Base-by-base conservation (phyloP, 2,113 vertebrate species). In the Saguinus midas region DNA sequence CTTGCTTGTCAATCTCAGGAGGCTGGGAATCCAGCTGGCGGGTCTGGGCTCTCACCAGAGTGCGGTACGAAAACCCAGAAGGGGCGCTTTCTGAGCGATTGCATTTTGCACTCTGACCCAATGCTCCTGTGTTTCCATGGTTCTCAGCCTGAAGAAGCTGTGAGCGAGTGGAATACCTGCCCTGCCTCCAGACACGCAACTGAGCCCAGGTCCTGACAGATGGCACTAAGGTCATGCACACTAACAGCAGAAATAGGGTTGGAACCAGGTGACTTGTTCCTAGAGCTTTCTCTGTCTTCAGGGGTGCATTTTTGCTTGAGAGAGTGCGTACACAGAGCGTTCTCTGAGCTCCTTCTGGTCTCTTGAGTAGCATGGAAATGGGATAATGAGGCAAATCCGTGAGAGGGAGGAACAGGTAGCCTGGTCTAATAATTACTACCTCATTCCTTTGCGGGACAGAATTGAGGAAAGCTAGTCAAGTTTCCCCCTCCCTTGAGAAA, bases 121-220 rank as follows among this genome's bases (percentile, higher is more conserved):
- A 37, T 0, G 0, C 11, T 16, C 23, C 17, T 2, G 1, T 8
- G 6, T 80, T 45, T 21, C 68, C 4, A 0, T 32, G 82, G 73
- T n/a, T 61, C 25, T 52, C 3, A 27, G 9, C 43, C 58, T 8
- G 27, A 29, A 18, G 40, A 37, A 57, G 50, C 80, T 43, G 29
- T n/a, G 40, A 78, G 55, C 2, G 3, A 23, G 12, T 40, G 84
- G 52, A 8, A 17, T 6, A 16, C 37, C 76, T 45, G 43, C 9
- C 21, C 14, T 57, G 55, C 12, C 57, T 32, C 8, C 0, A 1
- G 32, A 50, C 45, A 8, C 20, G 52, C 72, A 20, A 10, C 20
- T 2, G n/a, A 83, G 43, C 27, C 35, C 40, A 43, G 21, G 7
- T 37, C 25, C 66, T 8, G 48, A 83, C 29, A 50, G 12, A 18